phyloP scores from a whole-genome alignment of 2,797 vertebrate species.

The Carapus acus region DNA sequence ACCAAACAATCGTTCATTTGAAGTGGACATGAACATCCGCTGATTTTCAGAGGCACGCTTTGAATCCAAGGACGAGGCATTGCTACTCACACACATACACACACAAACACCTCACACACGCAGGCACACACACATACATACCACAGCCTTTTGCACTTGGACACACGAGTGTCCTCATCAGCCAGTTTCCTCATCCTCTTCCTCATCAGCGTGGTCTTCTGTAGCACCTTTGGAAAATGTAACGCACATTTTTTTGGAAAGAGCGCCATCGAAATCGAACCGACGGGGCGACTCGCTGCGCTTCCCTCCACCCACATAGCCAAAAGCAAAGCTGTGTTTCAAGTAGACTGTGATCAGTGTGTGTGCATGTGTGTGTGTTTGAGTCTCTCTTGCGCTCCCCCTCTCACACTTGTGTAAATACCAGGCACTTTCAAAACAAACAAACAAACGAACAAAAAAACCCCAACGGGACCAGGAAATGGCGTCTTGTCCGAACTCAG shows the following conservation, averaged over 20 bases:
- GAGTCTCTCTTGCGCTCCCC: too few relatives aligned
- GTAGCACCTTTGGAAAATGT: constrained; percentile 76
- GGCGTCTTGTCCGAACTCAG: constrained; percentile 58
- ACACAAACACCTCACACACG: constrained; percentile 10
- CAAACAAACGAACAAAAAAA: constrained; percentile 33
- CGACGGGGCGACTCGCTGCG: constrained; percentile 32
- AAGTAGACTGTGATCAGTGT: constrained; percentile 63
- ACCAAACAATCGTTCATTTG: too few relatives aligned
- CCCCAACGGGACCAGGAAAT: too few relatives aligned
- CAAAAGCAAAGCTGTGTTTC: constrained; percentile 56
- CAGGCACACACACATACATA: too few relatives aligned
- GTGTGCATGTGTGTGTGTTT: constrained; percentile 40
- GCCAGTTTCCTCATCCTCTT: too few relatives aligned
- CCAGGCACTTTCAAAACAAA: constrained; percentile 72
- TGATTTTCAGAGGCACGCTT: constrained; percentile 55
- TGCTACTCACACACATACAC: constrained; percentile 25
- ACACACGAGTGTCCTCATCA: too few relatives aligned
- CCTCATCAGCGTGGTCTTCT: constrained; percentile 52
- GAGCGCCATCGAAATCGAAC: constrained; percentile 50
- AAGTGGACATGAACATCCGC: constrained; percentile 36
- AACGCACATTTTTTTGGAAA: constrained; percentile 49
- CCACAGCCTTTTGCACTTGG: too few relatives aligned
- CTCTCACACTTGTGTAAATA: too few relatives aligned
- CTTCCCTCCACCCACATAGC: constrained; percentile 16
- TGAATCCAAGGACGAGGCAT: constrained; percentile 39